These are phyloP conservation scores for Taenioides sp. DNA, from an alignment of 2,797 vertebrate species.

Conservation along the genomic window DNA sequence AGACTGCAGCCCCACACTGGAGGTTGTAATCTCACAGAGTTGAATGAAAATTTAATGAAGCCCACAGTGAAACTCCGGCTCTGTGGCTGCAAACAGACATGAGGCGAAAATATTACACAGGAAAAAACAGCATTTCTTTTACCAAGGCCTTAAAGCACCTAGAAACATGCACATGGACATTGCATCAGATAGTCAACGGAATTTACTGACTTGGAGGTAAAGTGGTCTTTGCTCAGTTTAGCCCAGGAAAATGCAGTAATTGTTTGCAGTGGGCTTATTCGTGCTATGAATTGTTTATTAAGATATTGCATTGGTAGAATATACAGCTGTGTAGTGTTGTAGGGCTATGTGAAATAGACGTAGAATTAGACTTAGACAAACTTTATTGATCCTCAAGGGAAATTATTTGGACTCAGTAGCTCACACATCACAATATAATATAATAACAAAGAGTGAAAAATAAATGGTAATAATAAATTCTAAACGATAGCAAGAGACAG, in stretches of 20 bases:
- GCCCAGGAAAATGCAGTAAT: neutral
- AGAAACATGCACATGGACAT: conserved; percentile 7
- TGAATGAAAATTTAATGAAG: conserved; percentile 41
- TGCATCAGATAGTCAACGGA: conserved; percentile 2
- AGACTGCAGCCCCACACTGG: conserved; percentile 13
- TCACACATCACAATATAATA: too few relatives aligned
- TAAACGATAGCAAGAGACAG: too few relatives aligned
- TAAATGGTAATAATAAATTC: too few relatives aligned
- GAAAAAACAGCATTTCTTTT: neutral
- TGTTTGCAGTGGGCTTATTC: neutral
- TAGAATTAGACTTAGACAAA: too few relatives aligned
- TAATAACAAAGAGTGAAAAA: too few relatives aligned
- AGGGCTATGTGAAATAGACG: neutral
- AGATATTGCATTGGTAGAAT: neutral
- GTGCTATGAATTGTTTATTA: neutral
- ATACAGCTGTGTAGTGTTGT: neutral
- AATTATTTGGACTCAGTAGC: too few relatives aligned
- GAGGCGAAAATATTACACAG: conserved; percentile 9
- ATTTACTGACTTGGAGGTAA: neutral
- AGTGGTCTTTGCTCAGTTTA: neutral
- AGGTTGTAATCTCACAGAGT: conserved; percentile 28
- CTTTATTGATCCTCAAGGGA: too few relatives aligned
- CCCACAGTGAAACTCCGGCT: conserved; percentile 36
- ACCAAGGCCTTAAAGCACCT: conserved; percentile 3
- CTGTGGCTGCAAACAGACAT: conserved; percentile 44